These are phyloP conservation scores for Nomia melanderi DNA, from an alignment of 1,140 invertebrate species.

Conservation along the genomic window DNA sequence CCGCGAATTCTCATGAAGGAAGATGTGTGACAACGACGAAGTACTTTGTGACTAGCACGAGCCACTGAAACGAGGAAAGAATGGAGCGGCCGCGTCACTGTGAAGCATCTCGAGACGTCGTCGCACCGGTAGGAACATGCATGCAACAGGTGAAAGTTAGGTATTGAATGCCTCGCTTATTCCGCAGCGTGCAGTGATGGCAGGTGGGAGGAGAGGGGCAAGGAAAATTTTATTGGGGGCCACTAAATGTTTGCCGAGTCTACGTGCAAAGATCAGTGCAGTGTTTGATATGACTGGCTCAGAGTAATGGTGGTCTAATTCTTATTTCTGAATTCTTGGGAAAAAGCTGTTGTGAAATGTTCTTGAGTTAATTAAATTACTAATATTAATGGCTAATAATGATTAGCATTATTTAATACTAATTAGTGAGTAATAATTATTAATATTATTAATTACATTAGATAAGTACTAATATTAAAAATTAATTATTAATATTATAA, in stretches of 20 bases:
- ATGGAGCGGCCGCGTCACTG: constrained; percentile 26
- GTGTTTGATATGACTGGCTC: not conserved
- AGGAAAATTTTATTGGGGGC: constrained; percentile 45
- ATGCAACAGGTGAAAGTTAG: constrained; percentile 75
- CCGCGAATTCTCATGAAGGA: not conserved
- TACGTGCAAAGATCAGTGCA: not conserved
- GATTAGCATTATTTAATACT: too few species aligned
- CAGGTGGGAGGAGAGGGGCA: too few species aligned
- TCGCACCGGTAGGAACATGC: constrained; percentile 40
- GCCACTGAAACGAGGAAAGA: constrained; percentile 16
- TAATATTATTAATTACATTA: too few species aligned
- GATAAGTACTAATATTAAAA: too few species aligned
- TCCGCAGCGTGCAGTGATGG: constrained; percentile 35
- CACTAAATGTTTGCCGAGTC: constrained; percentile 15
- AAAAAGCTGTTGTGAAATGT: too few species aligned
- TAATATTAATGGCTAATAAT: too few species aligned
- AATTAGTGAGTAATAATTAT: too few species aligned
- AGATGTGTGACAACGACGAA: constrained; percentile 21
- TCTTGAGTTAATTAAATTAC: too few species aligned
- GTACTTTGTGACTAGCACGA: not conserved
- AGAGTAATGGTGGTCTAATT: too few species aligned
- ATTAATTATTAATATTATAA: too few species aligned
- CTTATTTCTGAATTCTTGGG: too few species aligned
- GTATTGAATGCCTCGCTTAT: constrained; percentile 59
- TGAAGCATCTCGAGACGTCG: constrained; percentile 48